These are phyloP conservation scores for Apotomis turbidana DNA, from an alignment of 2,888 invertebrate genomes.

Conservation along the genomic window DNA sequence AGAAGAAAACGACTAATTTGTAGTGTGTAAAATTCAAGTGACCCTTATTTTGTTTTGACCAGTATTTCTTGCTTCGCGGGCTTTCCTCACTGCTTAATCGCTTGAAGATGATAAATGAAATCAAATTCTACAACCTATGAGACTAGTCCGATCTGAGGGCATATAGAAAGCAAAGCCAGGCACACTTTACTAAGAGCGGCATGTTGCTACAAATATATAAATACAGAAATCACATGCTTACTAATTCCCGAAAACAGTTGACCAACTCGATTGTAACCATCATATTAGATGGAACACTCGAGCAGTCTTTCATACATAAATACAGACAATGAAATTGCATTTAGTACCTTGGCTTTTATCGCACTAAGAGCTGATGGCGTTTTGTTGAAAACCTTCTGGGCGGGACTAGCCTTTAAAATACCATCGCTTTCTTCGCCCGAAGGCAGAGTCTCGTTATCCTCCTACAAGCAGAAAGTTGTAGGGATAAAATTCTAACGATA, in stretches of 20 bases:
- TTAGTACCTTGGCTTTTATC: slow-evolving; percentile 44
- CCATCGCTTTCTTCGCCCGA: slow-evolving; percentile 78
- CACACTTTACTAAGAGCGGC: slow-evolving; percentile 12
- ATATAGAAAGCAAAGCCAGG: slow-evolving; percentile 19
- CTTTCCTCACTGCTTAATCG: background rate
- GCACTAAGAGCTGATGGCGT: slow-evolving; percentile 48
- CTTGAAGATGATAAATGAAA: background rate
- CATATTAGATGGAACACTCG: slow-evolving; percentile 10
- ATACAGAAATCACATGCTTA: slow-evolving; percentile 14
- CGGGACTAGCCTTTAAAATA: slow-evolving; percentile 58
- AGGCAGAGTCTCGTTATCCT: slow-evolving; percentile 71
- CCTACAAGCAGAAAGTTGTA: slow-evolving; percentile 58
- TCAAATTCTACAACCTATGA: background rate
- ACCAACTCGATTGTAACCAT: background rate
- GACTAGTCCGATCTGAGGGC: slow-evolving; percentile 11
- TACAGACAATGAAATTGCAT: slow-evolving; percentile 19
- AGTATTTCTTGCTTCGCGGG: background rate
- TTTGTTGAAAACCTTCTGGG: slow-evolving; percentile 58
- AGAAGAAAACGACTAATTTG: too few species aligned
- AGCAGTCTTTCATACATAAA: slow-evolving; percentile 10
- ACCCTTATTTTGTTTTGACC: background rate
- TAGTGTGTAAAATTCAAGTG: too few species aligned
- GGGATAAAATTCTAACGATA: slow-evolving; percentile 19
- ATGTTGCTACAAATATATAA: background rate
- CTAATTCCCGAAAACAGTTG: background rate